phyloP scores from a whole-genome alignment of 2,888 invertebrate genomes.

The Erpobdella octoculata region DNA sequence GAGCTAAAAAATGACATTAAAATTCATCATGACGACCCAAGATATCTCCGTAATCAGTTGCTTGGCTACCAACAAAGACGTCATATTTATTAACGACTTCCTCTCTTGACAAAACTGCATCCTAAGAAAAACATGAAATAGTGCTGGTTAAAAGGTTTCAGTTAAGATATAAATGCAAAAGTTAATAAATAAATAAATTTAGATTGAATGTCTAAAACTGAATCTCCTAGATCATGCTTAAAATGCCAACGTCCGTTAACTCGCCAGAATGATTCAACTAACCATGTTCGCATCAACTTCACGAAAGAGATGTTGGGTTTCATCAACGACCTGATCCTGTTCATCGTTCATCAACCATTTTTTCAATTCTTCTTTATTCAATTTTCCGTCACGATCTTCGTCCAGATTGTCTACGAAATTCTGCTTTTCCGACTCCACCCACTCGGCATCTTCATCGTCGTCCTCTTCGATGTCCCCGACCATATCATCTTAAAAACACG shows the following conservation, averaged over 20 bases:
- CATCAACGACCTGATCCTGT: constrained; percentile 2
- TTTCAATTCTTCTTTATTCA: constrained; percentile 68
- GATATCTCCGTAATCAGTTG: constrained; percentile 96
- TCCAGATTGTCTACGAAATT: constrained; percentile 76
- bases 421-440: constrained; percentile 87
- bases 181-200: background rate
- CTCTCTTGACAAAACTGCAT: constrained; percentile 76
- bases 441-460: constrained; percentile 70
- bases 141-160: background rate
- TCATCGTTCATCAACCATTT: constrained; percentile 22
- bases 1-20: too few relatives aligned
- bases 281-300: constrained; percentile 20
- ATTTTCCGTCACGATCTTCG: constrained; percentile 72
- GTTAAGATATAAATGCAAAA: background rate
- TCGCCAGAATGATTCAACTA: background rate
- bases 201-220: background rate
- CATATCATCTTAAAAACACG: background rate
- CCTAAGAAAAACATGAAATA: constrained; percentile 54
- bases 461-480: constrained; percentile 56
- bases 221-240: too few relatives aligned
- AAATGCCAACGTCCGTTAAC: too few relatives aligned
- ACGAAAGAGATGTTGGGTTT: constrained; percentile 23
- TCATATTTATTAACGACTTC: constrained; percentile 92
- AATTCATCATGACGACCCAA: constrained; percentile 90
- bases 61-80: constrained; percentile 94